These are phyloP conservation scores for Andrena praecox DNA, from an alignment of 2,888 invertebrate species.

Conservation along the genomic window DNA sequence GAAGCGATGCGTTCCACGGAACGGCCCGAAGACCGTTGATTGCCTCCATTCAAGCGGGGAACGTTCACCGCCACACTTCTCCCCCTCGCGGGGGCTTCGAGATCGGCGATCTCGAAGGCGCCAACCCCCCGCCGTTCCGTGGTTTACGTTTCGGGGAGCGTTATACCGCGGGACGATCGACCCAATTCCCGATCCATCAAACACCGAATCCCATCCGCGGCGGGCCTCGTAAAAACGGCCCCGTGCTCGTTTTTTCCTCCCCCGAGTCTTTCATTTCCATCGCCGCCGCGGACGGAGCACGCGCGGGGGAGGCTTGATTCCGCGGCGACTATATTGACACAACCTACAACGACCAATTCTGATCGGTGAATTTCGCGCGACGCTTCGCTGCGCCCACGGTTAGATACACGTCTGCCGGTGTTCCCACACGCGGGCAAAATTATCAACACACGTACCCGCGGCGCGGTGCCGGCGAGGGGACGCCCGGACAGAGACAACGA, in stretches of 20 bases:
- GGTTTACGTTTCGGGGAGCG: constrained; percentile 10
- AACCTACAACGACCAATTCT: constrained; percentile 62
- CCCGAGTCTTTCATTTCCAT: constrained; percentile 26
- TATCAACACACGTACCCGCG: constrained; percentile 47
- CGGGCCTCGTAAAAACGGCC: constrained; percentile 23
- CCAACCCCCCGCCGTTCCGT: background rate
- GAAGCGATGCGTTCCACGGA: background rate
- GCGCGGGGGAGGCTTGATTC: constrained; percentile 39
- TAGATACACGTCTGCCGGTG: constrained; percentile 26
- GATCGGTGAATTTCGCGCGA: constrained; percentile 44
- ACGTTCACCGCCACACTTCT: constrained; percentile 32
- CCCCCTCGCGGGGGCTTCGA: background rate
- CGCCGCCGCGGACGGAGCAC: constrained; percentile 22
- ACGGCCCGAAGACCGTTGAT: constrained; percentile 25
- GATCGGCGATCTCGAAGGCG: constrained; percentile 28
- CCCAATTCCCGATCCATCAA: constrained; percentile 37
- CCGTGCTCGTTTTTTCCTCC: constrained; percentile 18
- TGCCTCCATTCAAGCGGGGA: constrained; percentile 44
- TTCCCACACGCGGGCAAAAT: constrained; percentile 42
- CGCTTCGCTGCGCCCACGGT: constrained; percentile 24
- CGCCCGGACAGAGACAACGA: background rate
- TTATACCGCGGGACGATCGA: constrained; percentile 1
- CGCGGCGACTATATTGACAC: constrained; percentile 61
- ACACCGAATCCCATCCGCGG: constrained; percentile 4
- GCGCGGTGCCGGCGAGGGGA: background rate